Conservation (phyloP, 2,888 invertebrate species). For the Drosophila emarginata region DNA sequence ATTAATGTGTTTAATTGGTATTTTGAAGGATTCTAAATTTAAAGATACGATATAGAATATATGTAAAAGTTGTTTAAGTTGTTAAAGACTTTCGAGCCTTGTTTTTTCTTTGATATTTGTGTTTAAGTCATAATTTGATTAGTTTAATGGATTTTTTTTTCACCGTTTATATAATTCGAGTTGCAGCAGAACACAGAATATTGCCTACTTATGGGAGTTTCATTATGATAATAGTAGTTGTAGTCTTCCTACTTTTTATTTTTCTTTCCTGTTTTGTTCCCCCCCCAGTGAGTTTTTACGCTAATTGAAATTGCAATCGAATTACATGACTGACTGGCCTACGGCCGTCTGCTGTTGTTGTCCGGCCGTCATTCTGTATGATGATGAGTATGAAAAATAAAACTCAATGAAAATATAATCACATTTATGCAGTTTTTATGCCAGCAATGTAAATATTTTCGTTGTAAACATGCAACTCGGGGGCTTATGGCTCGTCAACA, state of each 20-base stretch:
- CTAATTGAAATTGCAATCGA: conserved; percentile 78
- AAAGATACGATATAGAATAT: too few relatives aligned
- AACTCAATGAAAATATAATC: conserved; percentile 76
- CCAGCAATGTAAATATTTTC: conserved; percentile 77
- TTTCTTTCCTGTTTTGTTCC: conserved; percentile 32
- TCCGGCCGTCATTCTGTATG: neutral
- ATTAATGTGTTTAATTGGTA: too few relatives aligned
- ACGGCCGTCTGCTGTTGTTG: conserved; percentile 13
- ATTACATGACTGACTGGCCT: conserved; percentile 60
- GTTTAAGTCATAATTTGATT: neutral
- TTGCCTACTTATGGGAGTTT: conserved; percentile 20
- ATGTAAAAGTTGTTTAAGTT: too few relatives aligned
- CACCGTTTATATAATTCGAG: neutral
- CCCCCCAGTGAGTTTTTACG: conserved; percentile 62
- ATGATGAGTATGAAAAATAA: conserved; percentile 33
- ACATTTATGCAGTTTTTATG: conserved; percentile 79
- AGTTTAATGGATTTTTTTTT: neutral
- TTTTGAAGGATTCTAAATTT: too few relatives aligned
- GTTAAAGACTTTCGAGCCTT: too few relatives aligned
- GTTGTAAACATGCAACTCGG: conserved; percentile 51
- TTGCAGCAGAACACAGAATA: neutral
- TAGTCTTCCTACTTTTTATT: neutral
- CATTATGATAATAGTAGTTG: neutral
- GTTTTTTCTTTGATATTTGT: neutral
- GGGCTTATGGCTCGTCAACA: conserved; percentile 38